Conservation (phyloP, 2,797 vertebrate genomes). For the Varecia variegata region DNA sequence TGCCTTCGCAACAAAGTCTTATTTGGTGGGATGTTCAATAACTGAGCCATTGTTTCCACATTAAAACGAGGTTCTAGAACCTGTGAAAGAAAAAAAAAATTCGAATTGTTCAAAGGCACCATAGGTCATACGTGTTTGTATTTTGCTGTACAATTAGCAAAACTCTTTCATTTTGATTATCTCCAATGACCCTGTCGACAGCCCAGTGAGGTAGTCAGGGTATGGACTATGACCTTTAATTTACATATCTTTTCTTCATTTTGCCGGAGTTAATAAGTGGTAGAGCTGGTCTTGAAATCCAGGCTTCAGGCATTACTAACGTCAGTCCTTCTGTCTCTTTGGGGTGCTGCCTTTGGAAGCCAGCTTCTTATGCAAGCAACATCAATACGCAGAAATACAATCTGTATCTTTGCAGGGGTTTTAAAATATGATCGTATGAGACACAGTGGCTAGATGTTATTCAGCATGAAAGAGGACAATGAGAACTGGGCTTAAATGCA, state of each 20-base stretch:
- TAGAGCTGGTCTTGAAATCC: neutral
- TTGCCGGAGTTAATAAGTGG: neutral
- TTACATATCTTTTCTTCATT: neutral
- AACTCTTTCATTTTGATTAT: neutral
- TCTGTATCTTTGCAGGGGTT: neutral
- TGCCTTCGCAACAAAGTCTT: constrained; percentile 97
- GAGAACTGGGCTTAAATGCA: neutral
- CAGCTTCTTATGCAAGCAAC: neutral
- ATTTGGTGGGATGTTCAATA: constrained; percentile 97
- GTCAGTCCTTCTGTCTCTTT: neutral
- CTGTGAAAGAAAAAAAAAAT: constrained; percentile 78
- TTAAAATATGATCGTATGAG: neutral
- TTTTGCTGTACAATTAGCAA: neutral
- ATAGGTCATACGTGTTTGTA: neutral
- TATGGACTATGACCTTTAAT: neutral
- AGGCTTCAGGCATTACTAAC: too few species aligned
- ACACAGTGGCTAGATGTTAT: neutral
- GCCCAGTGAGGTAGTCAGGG: neutral
- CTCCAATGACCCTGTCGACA: neutral
- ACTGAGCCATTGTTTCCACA: constrained; percentile 96
- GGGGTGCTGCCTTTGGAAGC: neutral
- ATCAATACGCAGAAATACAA: neutral
- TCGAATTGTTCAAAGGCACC: neutral
- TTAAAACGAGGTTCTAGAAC: constrained; percentile 98
- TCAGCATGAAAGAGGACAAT: neutral